Base-by-base conservation (phyloP, 2,113 vertebrate genomes). In the Microcebus lehilahytsara region DNA sequence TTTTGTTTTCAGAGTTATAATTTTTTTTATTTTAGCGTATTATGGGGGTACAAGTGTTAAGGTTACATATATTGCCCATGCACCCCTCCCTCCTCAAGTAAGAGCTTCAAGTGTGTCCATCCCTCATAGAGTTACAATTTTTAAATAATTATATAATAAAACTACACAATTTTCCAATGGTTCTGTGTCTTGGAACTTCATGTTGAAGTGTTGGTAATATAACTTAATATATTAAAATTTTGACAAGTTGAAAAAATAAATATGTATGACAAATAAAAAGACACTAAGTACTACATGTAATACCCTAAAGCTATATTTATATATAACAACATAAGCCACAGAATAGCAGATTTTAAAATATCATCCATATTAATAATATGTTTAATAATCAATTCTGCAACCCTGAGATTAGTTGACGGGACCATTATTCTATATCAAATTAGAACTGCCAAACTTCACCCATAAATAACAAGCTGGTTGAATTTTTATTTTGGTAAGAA, bases 241-340 rank as follows among this genome's bases (percentile, higher is more conserved):
- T 96, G 67, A 58, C 40, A 86, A 87, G 16, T 22, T 92, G 19
- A 90, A 87, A 92, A 94, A 80, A 75, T 83, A 95, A 92, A 86
- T 91, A 91, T 72, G 2, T 1, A 56, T 46, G 67, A 83, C 32
- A 17, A 79, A 46, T 37, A 83, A 34, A 96, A 97, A 92, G 78
- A 92, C 5, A 78, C 1, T 46, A 79, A 10, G 25, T 46, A 88
- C 58, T 74, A 40, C 6, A 74, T 72, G 7, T 56, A 62, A 91
- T 80, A 34, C 13, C 42, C 17, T 92, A 23, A 93, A 96, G 27
- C 40, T 87, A 4, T 67, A 32, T 74, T 86, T 89, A 78, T 81
- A 72, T 64, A 81, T 58, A 84, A 56, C 3, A 85, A 80, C 11
- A 80, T 85, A 88, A 77, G 2, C 3, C 64, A 94, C 20, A 49